phyloP scores from a whole-genome alignment of 2,888 invertebrate genomes.

The Epinotia demarniana region DNA sequence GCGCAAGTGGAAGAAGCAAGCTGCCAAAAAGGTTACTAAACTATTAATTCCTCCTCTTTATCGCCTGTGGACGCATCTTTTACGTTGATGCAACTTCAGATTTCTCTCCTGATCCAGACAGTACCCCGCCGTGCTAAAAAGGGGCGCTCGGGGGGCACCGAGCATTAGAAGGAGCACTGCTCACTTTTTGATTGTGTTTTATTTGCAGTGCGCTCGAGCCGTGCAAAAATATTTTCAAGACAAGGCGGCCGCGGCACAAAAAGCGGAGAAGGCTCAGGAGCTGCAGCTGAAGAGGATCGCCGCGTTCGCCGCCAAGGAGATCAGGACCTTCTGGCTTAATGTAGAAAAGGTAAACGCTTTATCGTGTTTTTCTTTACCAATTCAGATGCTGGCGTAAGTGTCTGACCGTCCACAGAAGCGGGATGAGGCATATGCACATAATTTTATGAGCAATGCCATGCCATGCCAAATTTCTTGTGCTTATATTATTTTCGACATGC shows the following conservation, averaged over 20 bases:
- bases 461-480: no score
- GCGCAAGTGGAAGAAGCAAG: conserved; percentile 98
- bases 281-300: conserved; percentile 94
- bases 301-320: conserved; percentile 95
- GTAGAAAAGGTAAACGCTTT: conserved; percentile 92
- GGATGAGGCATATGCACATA: no score
- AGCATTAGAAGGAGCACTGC: no score
- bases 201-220: conserved; percentile 91
- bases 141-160: no score
- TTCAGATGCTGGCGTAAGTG: no score
- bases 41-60: not conserved
- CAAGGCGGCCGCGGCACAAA: conserved; percentile 94
- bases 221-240: conserved; percentile 97
- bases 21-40: conserved; percentile 91
- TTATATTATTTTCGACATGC: no score
- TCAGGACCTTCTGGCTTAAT: conserved; percentile 97
- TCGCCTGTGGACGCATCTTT: not conserved
- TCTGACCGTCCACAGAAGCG: no score
- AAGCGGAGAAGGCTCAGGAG: conserved; percentile 96
- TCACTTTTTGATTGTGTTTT: not conserved
- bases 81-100: no score
- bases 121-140: no score
- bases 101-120: no score
- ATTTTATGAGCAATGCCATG: no score
- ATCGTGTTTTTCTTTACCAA: no score